Evolutionary conservation across 2,888 invertebrate species (phyloP).

Genomic region (Tiliacea aurago): DNA sequence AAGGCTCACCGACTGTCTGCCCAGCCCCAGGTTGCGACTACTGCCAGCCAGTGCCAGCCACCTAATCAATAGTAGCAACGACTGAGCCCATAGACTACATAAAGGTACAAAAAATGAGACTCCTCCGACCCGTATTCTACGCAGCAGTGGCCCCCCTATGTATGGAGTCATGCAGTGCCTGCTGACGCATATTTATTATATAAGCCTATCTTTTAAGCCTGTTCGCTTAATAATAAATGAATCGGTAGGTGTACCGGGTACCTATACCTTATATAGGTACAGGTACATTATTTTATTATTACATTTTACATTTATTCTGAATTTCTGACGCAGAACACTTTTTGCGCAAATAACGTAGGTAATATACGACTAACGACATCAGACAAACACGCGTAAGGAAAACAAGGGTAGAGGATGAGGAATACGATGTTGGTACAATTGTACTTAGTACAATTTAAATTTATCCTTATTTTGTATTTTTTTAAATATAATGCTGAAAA

Average conservation of each 20-base stretch:
- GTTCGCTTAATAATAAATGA: neutral
- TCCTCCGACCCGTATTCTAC: neutral
- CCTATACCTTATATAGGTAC: no score
- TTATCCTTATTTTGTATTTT: conserved; percentile 3
- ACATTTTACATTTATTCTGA: no score
- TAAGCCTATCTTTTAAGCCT: no score
- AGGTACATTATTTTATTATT: no score
- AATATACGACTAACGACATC: conserved; percentile 9
- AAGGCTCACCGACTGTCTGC: neutral
- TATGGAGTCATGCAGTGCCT: neutral
- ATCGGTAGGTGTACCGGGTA: neutral
- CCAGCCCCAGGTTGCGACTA: neutral
- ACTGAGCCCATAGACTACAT: no score
- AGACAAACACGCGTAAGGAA: conserved; percentile 29
- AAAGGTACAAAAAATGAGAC: no score
- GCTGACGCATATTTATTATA: neutral
- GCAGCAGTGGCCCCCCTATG: neutral
- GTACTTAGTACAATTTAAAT: no score
- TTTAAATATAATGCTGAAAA: neutral
- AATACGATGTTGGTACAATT: conserved; percentile 14
- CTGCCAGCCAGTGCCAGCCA: conserved; percentile 7
- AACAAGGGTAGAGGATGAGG: neutral
- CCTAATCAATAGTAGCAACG: conserved; percentile 9
- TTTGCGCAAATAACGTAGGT: conserved; percentile 12
- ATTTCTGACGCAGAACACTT: conserved; percentile 16